Evolutionary conservation across 2,113 vertebrate genomes (phyloP), one percentile per base, ranked within the genome.

Genomic region (Leptosomus discolor): DNA sequence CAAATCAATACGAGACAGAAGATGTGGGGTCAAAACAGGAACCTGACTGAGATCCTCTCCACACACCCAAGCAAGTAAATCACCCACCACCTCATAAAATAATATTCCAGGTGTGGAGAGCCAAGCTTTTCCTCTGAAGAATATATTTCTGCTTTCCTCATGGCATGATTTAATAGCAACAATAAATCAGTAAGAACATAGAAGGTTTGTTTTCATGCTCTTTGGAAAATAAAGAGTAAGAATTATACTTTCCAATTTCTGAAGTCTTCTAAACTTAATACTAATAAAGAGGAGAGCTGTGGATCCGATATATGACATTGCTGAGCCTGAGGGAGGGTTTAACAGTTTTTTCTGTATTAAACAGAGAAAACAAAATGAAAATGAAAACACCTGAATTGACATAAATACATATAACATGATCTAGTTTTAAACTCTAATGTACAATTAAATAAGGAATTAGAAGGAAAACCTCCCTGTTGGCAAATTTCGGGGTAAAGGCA

Each of bases 141-240:
- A 13, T 77, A 1, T 39, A 85, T 27, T 94, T 70, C 77, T 29
- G 6, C 54, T 61, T 73, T 93, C 77, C 68, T 85, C 32, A 12
- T 41, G 48, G 68, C 46, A 63, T 57, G 36, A 89, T 61, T 97
- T 96, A 94, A 95, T 51, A 87, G 74, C 36, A 94, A 36, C 56
- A 84, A 21, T 45, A 85, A 21, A 92, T 71, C 76, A 64, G 34
- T 39, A 60, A 65, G 54, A 88, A 57, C 17, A 65, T 8, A 15
- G 24, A 56, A 56, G 19, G 30, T 80, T 95, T 93, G 8, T 61
- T 88, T 70, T 20, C 17, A 14, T 45, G 46, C 39, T 88, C 27
- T 76, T 75, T 26, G 21, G 39, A 65, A 85, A 84, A 80, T 43
- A 57, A 81, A 26, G 21, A 57, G 15, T 23, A 83, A 80, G 43